phyloP scores from a whole-genome alignment of 2,888 invertebrate genomes.

The Ormyrus labotus region DNA sequence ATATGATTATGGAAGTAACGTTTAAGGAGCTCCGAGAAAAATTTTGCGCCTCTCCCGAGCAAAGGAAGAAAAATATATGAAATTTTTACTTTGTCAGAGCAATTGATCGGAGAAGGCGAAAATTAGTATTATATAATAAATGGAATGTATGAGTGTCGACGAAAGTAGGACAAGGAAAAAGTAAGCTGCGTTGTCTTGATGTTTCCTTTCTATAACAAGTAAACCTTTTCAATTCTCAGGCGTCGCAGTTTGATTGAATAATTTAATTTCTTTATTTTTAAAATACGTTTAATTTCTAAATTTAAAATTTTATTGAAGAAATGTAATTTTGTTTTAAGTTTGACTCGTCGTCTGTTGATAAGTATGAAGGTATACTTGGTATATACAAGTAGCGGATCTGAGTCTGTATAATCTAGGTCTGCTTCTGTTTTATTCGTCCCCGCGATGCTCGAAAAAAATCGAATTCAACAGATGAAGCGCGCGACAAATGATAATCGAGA shows the following conservation, averaged over 20 bases:
- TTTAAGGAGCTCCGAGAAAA: conserved; percentile 46
- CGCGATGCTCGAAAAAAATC: conserved; percentile 44
- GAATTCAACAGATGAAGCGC: not conserved
- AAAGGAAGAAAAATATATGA: not conserved
- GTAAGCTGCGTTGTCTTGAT: conserved; percentile 27
- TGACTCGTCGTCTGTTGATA: conserved; percentile 1
- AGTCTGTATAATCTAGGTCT: conserved; percentile 38
- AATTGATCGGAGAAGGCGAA: conserved; percentile 10
- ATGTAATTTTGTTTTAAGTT: conserved; percentile 10
- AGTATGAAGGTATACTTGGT: conserved; percentile 1
- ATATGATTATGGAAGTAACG: conserved; percentile 54
- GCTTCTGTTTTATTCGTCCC: conserved; percentile 45
- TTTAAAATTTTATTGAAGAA: not conserved
- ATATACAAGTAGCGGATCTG: conserved; percentile 34
- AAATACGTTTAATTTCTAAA: not conserved
- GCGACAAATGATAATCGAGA: conserved; percentile 9
- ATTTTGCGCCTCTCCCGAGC: conserved; percentile 20
- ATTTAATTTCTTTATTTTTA: not conserved
- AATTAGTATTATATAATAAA: conserved; percentile 42
- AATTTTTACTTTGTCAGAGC: conserved; percentile 39
- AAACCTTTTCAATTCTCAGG: conserved; percentile 24
- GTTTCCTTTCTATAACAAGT: conserved; percentile 28
- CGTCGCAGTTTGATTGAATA: conserved; percentile 6
- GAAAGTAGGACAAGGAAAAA: conserved; percentile 12
- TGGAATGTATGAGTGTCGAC: conserved; percentile 35